A percentile compares a stretch with the other conserved stretches of the same genome.
phyloP scores from a whole-genome alignment of 2,888 invertebrate species.

The Melipona bicolor region DNA sequence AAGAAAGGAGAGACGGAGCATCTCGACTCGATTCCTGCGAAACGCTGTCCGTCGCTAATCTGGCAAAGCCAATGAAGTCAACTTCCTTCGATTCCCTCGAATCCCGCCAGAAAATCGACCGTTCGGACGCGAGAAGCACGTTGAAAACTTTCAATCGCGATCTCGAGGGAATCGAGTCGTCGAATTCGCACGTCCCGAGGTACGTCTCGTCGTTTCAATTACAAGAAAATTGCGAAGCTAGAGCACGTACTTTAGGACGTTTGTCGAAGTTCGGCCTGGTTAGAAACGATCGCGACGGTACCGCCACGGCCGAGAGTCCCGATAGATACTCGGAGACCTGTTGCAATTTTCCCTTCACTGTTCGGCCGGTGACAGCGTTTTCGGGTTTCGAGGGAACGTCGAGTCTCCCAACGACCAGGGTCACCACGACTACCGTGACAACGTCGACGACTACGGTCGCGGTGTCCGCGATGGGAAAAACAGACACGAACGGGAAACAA shows the following conservation, averaged over 20 bases:
- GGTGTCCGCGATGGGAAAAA: constrained; percentile 26
- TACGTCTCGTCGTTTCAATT: constrained; percentile 28
- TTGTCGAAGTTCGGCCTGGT: constrained; percentile 21
- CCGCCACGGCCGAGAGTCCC: neutral
- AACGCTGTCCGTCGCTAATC: constrained; percentile 5
- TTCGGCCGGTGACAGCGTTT: constrained; percentile 2
- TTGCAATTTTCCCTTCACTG: constrained; percentile 36
- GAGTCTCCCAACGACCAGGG: constrained; percentile 15
- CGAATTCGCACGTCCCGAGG: neutral
- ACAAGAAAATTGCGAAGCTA: constrained; percentile 30
- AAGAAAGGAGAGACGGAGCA: neutral
- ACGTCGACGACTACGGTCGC: constrained; percentile 43
- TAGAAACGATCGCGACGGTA: neutral
- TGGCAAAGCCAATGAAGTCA: constrained; percentile 23
- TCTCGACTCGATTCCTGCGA: constrained; percentile 12
- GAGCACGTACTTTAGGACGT: constrained; percentile 23
- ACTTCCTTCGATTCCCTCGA: constrained; percentile 39
- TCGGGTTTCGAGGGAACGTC: constrained; percentile 21
- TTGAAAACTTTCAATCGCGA: constrained; percentile 5
- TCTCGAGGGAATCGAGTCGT: constrained; percentile 13
- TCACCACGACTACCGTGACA: constrained; percentile 17
- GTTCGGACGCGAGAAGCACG: neutral
- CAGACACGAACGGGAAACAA: neutral
- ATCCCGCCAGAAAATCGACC: neutral
- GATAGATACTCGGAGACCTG: constrained; percentile 40